Evolutionary conservation across 2,113 vertebrate species (phyloP), one percentile per base, ranked within the genome.

Genomic region (Uropsilus gracilis): DNA sequence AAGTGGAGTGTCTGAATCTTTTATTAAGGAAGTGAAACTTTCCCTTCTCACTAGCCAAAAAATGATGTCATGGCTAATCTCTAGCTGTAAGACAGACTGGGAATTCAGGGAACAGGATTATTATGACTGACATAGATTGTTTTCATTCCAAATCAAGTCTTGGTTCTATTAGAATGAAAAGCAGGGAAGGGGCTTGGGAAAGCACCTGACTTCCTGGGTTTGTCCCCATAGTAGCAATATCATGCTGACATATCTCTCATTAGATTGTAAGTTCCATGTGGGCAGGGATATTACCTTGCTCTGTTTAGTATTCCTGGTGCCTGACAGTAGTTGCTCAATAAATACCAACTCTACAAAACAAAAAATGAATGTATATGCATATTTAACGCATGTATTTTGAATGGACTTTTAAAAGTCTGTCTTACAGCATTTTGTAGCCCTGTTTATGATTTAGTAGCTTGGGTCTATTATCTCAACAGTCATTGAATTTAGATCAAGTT

Each of bases 21-120:
- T 61, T 39, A 66, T 87, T 69, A 87, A 37, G 28, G 78, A 94
- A 84, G 59, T 84, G 75, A 72, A 61, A n/a, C 17, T 55, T 89
- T 53, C 30, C 69, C n/a, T 71, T 75, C 24, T 80, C 8, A 26
- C 30, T 55, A 66, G n/a, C 46, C 83, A 93, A 26, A 77, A 61
- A 12, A 53, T 24, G 28, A 73, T 73, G 34, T 72, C 22, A 53
- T 73, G 72, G 30, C 42, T 71, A 44, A 39, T 13, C 4, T 42
- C 17, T 81, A 68, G 32, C 20, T 84, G 34, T 16, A 80, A 37
- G 18, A 11, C n/a, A 50, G 42, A 30, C 66, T 82, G 66, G 80
- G 50, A 88, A 92, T 84, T 90, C 37, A 59, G 39, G 39, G 12
- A 55, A 50, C 8, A 34, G 42, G 39, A 48, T 2, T 44, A 28